Percentiles rank a stretch among this genome's conserved stretches.
Conservation (phyloP, 2,113 vertebrate species). For the Platanista minor region DNA sequence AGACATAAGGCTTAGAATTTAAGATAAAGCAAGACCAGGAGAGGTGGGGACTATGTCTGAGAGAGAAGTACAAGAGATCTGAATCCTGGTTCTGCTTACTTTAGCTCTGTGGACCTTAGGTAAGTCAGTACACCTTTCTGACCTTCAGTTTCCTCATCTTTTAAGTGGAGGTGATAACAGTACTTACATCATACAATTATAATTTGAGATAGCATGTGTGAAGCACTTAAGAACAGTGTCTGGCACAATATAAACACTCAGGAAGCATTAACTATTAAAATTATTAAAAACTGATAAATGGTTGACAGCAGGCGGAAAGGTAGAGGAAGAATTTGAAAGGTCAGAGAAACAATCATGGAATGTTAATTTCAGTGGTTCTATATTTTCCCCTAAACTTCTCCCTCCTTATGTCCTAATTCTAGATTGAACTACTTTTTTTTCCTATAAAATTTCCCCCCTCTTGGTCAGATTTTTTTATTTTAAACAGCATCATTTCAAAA, state of each 20-base stretch:
- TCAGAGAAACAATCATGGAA: background rate
- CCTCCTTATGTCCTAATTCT: background rate
- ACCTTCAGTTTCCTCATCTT: background rate
- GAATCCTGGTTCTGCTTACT: background rate
- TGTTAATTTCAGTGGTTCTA: background rate
- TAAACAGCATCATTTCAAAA: slow-evolving; percentile 35
- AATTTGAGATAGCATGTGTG: background rate
- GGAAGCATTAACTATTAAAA: slow-evolving; percentile 10
- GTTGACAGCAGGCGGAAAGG: background rate
- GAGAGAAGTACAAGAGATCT: background rate
- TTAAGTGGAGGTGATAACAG: background rate
- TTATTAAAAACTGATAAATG: background rate
- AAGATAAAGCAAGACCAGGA: background rate
- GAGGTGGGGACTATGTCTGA: background rate
- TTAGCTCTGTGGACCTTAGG: background rate
- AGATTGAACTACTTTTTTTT: background rate
- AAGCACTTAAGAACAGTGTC: background rate
- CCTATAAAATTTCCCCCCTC: background rate
- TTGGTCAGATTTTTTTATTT: background rate
- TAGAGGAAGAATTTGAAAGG: background rate
- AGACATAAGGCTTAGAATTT: background rate
- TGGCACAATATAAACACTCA: background rate
- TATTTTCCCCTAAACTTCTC: slow-evolving; percentile 30
- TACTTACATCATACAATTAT: background rate
- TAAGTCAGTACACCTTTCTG: background rate